These are phyloP conservation scores for Harpalus rufipes DNA, from an alignment of 2,888 invertebrate species.

Conservation along the genomic window DNA sequence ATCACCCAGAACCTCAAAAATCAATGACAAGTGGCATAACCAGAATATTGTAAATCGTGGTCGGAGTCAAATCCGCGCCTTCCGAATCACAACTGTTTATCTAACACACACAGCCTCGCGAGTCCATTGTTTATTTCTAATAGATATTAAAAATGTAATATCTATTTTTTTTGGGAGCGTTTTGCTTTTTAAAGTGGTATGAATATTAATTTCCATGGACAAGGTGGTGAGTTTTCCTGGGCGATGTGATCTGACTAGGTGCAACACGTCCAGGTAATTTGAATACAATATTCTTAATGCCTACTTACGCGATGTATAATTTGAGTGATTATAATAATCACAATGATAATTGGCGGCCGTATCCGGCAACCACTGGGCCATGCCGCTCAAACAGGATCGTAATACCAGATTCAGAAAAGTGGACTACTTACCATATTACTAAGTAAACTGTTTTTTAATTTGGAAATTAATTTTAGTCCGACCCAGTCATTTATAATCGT, in stretches of 20 bases:
- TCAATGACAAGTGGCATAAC: no score
- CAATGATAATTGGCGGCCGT: slow-evolving; percentile 64
- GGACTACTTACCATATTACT: background rate
- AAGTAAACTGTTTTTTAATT: background rate
- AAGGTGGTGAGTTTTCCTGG: slow-evolving; percentile 22
- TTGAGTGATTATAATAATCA: slow-evolving; percentile 64
- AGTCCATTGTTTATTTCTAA: no score
- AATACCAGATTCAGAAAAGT: background rate
- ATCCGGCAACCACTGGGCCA: slow-evolving; percentile 60
- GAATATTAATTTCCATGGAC: background rate
- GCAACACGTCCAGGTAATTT: slow-evolving; percentile 57
- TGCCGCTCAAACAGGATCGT: slow-evolving; percentile 35
- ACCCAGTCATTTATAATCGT: background rate
- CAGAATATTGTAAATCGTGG: no score
- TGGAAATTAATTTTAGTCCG: background rate
- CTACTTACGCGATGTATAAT: slow-evolving; percentile 59
- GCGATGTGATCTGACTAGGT: slow-evolving; percentile 20
- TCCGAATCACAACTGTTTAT: no score
- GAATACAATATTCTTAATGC: slow-evolving; percentile 63
- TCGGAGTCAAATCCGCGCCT: no score
- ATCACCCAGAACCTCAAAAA: no score
- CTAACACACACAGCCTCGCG: no score
- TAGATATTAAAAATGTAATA: no score
- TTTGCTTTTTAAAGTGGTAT: background rate
- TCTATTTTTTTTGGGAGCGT: no score